These are phyloP conservation scores for Drosophila lacicola DNA, from an alignment of 2,888 invertebrate genomes.

Conservation along the genomic window DNA sequence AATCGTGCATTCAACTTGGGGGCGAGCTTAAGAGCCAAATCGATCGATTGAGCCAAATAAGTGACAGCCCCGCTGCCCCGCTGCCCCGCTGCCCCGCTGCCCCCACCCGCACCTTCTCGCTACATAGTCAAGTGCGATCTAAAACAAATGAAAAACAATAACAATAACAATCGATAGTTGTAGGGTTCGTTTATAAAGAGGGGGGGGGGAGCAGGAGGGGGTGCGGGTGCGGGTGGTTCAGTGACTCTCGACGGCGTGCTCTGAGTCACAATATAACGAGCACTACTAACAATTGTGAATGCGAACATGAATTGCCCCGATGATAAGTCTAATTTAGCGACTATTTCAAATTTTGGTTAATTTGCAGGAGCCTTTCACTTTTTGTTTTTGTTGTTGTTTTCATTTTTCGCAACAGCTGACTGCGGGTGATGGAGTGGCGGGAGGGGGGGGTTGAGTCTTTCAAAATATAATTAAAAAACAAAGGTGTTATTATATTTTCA, in stretches of 20 bases:
- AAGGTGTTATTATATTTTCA: slow-evolving; percentile 78
- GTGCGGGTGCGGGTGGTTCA: slow-evolving; percentile 22
- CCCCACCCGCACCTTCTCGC: too few species aligned
- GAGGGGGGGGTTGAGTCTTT: slow-evolving; percentile 14
- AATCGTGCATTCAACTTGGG: slow-evolving; percentile 53
- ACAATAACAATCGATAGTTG: too few species aligned
- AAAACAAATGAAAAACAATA: slow-evolving; percentile 4
- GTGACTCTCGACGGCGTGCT: slow-evolving; percentile 23
- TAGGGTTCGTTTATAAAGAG: neutral
- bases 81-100: too few species aligned
- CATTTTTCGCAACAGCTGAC: slow-evolving; percentile 7
- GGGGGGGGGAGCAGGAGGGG: neutral
- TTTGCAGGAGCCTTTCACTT: slow-evolving; percentile 67
- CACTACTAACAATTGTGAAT: slow-evolving; percentile 51
- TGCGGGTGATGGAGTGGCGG: neutral
- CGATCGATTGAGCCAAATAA: slow-evolving; percentile 20
- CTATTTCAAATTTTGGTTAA: slow-evolving; percentile 59
- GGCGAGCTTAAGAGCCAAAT: slow-evolving; percentile 32
- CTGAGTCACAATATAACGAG: slow-evolving; percentile 52
- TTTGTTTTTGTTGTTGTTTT: slow-evolving; percentile 26
- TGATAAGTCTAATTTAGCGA: slow-evolving; percentile 75
- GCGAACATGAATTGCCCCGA: slow-evolving; percentile 35
- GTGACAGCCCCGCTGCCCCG: too few species aligned
- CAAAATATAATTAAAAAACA: slow-evolving; percentile 68
- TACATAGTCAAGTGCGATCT: neutral